These are phyloP conservation scores for Globodera rostochiensis DNA, from an alignment of 1,140 invertebrate genomes.

Conservation along the genomic window DNA sequence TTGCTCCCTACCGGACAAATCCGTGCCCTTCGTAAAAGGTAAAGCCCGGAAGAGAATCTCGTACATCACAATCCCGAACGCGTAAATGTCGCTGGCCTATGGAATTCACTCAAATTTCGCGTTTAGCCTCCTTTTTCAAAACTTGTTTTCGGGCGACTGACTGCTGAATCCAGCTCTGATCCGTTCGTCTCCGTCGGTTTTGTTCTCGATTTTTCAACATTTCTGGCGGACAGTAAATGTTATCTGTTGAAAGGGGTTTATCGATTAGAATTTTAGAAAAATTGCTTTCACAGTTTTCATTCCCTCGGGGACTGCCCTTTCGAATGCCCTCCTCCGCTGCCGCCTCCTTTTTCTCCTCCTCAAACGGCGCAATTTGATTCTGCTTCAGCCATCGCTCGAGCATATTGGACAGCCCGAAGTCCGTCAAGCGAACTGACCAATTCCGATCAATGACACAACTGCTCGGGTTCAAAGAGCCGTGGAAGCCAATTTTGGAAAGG, in stretches of 20 bases:
- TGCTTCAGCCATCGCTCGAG: slow-evolving; percentile 64
- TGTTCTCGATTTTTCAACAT: slow-evolving; percentile 61
- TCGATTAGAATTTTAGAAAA: too few relatives aligned
- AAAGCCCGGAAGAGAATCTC: slow-evolving; percentile 59
- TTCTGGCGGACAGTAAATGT: slow-evolving; percentile 58
- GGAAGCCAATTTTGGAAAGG: slow-evolving; percentile 61
- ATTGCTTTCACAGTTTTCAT: not conserved
- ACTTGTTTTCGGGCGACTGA: slow-evolving; percentile 36
- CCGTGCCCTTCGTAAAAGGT: slow-evolving; percentile 50
- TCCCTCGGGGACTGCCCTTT: not conserved
- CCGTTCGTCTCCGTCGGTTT: slow-evolving; percentile 52
- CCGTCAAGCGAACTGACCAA: slow-evolving; percentile 62
- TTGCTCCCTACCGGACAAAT: slow-evolving; percentile 49
- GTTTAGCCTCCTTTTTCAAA: not conserved
- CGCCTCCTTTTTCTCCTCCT: slow-evolving; percentile 23
- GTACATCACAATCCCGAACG: slow-evolving; percentile 65
- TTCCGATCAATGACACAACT: slow-evolving; percentile 63
- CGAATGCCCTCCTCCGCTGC: slow-evolving; percentile 11
- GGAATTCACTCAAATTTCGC: not conserved
- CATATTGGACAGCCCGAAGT: slow-evolving; percentile 61
- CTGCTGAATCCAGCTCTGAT: slow-evolving; percentile 61
- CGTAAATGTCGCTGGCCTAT: slow-evolving; percentile 61
- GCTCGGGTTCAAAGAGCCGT: slow-evolving; percentile 60
- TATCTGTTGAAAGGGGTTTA: slow-evolving; percentile 26
- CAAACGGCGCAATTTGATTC: slow-evolving; percentile 35